These are phyloP conservation scores for Spermophilus dauricus DNA, from an alignment of 2,113 vertebrate genomes.

Conservation along the genomic window DNA sequence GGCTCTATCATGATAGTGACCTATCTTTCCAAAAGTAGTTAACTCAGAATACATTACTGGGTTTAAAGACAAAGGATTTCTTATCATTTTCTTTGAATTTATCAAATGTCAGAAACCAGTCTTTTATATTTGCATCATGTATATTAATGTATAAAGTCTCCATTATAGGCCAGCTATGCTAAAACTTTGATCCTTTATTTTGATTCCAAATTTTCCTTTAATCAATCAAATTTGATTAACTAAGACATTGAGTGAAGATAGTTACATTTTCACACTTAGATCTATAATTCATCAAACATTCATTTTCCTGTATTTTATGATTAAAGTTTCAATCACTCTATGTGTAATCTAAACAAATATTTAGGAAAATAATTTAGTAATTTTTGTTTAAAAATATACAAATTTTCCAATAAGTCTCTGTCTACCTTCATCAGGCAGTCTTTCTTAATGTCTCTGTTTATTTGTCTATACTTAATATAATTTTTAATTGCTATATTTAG, in stretches of 20 bases:
- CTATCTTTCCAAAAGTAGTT: background rate
- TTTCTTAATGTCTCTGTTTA: background rate
- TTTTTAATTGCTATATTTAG: background rate
- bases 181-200: background rate
- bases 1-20: accelerated
- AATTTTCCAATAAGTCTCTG: background rate
- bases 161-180: background rate
- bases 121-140: background rate
- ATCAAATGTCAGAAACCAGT: background rate
- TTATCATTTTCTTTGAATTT: background rate
- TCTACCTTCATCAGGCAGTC: background rate
- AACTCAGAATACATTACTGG: background rate
- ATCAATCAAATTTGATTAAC: background rate
- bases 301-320: background rate
- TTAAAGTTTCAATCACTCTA: background rate
- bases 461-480: background rate
- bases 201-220: background rate
- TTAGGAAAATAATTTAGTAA: background rate
- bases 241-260: background rate
- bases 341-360: background rate
- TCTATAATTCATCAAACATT: background rate
- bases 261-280: background rate
- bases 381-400: background rate
- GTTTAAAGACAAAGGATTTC: background rate
- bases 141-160: background rate